These are phyloP conservation scores for Scolopax mira DNA, from an alignment of 2,113 vertebrate genomes.

Conservation along the genomic window DNA sequence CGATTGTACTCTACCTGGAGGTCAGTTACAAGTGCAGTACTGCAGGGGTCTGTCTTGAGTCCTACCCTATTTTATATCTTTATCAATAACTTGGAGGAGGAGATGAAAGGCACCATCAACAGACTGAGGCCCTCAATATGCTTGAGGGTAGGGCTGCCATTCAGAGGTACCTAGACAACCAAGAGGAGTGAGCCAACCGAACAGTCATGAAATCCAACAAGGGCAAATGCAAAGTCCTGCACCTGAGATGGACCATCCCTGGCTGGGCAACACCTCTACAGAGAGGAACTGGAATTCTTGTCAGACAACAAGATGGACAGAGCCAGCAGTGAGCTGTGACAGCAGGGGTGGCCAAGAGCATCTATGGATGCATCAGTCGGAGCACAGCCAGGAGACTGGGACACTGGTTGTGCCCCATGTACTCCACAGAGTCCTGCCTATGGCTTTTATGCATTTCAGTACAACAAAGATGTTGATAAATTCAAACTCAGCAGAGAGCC, in stretches of 20 bases:
- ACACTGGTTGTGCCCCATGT: background rate
- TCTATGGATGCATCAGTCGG: background rate
- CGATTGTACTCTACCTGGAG: background rate
- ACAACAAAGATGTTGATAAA: background rate
- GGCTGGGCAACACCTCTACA: background rate
- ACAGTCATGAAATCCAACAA: background rate
- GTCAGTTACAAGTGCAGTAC: background rate
- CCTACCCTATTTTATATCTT: background rate
- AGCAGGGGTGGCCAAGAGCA: background rate
- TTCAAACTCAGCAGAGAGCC: background rate
- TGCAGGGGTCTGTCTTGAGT: background rate
- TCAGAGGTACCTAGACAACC: background rate
- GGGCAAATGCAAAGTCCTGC: background rate
- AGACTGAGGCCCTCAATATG: background rate
- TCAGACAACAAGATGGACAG: background rate
- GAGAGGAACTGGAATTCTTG: background rate
- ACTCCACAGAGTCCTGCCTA: background rate
- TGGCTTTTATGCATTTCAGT: background rate
- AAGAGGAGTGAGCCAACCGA: background rate
- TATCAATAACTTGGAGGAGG: background rate
- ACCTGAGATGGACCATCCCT: background rate
- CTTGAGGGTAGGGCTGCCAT: background rate
- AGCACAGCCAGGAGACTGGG: background rate
- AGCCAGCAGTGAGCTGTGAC: accelerated
- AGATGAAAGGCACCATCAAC: background rate